phyloP scores from a whole-genome alignment of 2,797 vertebrate species.

The Etheostoma perlongum region DNA sequence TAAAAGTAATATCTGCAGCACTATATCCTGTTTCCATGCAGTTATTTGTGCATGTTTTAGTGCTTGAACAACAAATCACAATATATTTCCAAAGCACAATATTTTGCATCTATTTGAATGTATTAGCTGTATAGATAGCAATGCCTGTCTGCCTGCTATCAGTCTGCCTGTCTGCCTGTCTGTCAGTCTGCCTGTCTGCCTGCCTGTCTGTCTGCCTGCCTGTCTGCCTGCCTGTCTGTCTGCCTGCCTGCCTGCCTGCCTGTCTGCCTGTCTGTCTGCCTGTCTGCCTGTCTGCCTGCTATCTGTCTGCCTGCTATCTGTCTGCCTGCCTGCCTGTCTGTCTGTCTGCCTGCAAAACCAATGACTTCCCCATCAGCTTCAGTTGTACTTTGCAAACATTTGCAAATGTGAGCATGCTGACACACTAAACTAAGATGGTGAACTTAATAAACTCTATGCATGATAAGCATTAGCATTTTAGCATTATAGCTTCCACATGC shows the following conservation, averaged over 20 bases:
- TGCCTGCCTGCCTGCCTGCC: too few species aligned
- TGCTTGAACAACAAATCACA: neutral
- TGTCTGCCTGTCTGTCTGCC: too few species aligned
- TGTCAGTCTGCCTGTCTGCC: too few species aligned
- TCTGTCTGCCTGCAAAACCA: neutral
- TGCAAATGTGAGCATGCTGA: neutral
- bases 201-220: too few species aligned
- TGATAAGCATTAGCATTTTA: neutral
- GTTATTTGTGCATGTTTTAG: neutral
- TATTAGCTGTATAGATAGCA: neutral
- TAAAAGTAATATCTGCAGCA: neutral
- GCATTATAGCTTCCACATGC: neutral
- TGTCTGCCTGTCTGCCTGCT: too few species aligned
- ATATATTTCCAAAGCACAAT: neutral
- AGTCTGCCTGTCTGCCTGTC: too few species aligned
- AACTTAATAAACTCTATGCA: neutral
- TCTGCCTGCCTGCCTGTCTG: too few species aligned
- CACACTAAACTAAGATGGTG: neutral
- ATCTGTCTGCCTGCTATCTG: too few species aligned
- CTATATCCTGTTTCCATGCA: neutral
- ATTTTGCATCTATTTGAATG: too few species aligned
- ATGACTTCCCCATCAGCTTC: neutral
- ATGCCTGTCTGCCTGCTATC: too few species aligned
- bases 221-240: too few species aligned
- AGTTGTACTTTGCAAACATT: neutral